Conservation (phyloP, 1,140 invertebrate genomes). For the Grapholita molesta region DNA sequence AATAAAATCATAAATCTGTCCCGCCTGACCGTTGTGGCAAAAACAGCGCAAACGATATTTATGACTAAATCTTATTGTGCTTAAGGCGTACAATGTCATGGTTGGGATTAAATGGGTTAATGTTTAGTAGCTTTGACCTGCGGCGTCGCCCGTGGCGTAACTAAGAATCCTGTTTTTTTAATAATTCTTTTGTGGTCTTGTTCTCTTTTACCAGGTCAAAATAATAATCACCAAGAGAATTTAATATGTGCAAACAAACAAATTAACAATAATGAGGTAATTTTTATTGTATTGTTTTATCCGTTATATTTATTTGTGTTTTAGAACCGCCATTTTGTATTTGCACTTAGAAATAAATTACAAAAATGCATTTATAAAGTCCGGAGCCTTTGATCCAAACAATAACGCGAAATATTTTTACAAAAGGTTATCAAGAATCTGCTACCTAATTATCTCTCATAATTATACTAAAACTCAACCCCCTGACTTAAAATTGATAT, state of each 20-base stretch:
- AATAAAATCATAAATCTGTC: constrained; percentile 20
- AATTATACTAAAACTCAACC: constrained; percentile 49
- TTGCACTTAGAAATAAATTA: background rate
- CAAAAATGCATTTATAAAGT: background rate
- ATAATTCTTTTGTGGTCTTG: background rate
- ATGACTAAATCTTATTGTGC: constrained; percentile 18
- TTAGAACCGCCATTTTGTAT: no score
- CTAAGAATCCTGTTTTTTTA: background rate
- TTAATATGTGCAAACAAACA: no score
- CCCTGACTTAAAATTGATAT: constrained; percentile 54
- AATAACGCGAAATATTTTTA: background rate
- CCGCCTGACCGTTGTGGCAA: background rate
- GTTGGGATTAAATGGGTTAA: background rate
- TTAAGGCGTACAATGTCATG: background rate
- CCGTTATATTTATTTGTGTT: no score
- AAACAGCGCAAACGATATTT: constrained; percentile 5
- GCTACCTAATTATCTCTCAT: constrained; percentile 27
- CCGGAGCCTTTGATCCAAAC: background rate
- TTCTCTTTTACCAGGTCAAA: no score
- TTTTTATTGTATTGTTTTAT: no score
- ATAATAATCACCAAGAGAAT: no score
- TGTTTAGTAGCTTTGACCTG: background rate
- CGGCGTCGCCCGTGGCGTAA: background rate
- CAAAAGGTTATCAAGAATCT: background rate
- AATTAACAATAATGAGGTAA: no score